These are phyloP conservation scores for Sylvietta virens DNA, from an alignment of 2,113 vertebrate species.

Conservation along the genomic window DNA sequence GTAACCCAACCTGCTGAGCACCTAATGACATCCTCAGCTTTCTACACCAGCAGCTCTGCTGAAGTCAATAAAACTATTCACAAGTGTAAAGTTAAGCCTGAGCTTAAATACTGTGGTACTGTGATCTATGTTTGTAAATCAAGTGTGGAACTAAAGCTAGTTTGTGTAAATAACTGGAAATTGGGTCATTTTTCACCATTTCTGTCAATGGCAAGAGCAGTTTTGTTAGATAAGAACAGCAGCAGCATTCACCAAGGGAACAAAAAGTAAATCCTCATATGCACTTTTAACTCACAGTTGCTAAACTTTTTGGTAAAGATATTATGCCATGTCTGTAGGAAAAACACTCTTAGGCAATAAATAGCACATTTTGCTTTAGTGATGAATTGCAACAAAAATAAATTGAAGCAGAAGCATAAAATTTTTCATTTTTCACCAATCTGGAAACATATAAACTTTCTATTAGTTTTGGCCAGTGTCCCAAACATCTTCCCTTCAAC, in stretches of 20 bases:
- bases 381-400: slow-evolving; percentile 38
- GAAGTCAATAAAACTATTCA: slow-evolving; percentile 51
- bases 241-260: neutral
- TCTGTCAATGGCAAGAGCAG: slow-evolving; percentile 1
- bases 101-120: neutral
- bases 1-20: neutral
- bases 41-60: neutral
- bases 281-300: slow-evolving; percentile 2
- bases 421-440: slow-evolving; percentile 21
- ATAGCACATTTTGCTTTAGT: neutral
- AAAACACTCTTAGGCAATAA: slow-evolving; percentile 24
- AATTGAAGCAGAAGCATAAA: neutral
- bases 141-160: slow-evolving; percentile 1
- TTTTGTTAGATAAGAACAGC: slow-evolving; percentile 25
- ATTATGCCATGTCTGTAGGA: neutral
- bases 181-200: slow-evolving; percentile 37
- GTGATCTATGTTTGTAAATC: slow-evolving; percentile 12
- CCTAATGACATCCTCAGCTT: neutral
- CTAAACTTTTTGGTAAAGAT: slow-evolving; percentile 31
- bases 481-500: neutral
- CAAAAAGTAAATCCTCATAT: slow-evolving; percentile 25
- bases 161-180: slow-evolving; percentile 26
- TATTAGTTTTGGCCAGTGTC: slow-evolving; percentile 8
- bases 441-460: neutral
- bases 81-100: slow-evolving; percentile 14